Evolutionary conservation across 2,113 vertebrate genomes (phyloP).

Genomic region (Gallinago jamesoni): DNA sequence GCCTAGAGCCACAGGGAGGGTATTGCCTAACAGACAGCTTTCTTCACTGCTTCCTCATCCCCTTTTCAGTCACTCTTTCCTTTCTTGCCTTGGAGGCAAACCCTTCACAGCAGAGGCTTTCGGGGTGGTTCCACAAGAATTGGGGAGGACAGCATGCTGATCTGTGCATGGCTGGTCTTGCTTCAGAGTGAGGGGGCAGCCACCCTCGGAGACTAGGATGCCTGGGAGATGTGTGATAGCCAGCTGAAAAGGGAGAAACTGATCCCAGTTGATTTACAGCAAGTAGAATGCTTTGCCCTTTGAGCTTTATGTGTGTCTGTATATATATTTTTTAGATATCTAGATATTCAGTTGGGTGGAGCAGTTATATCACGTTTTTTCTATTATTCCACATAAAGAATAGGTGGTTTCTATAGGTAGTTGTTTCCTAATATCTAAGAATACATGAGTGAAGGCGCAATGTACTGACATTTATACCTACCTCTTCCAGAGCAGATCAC

Average conservation of each 20-base stretch:
- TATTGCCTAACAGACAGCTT: not conserved
- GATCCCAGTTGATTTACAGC: too few species aligned
- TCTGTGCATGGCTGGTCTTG: fast-evolving
- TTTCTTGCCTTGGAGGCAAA: not conserved
- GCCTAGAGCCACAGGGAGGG: fast-evolving
- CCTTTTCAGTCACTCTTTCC: not conserved
- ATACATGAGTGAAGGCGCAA: not conserved
- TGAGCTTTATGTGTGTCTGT: not conserved
- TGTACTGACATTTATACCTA: not conserved
- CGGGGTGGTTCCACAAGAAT: not conserved
- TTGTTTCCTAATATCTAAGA: not conserved
- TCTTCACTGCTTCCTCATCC: not conserved
- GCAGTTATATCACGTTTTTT: not conserved
- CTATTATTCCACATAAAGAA: not conserved
- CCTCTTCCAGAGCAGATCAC: not conserved
- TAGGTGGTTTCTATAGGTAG: not conserved
- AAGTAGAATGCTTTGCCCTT: not conserved
- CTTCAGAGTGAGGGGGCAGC: not conserved
- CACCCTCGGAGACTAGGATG: not conserved
- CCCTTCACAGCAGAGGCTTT: not conserved
- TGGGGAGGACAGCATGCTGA: not conserved
- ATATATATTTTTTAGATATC: not conserved
- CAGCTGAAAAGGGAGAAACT: not conserved
- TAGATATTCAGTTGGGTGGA: not conserved
- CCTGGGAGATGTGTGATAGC: not conserved